A percentile compares a stretch with the other conserved stretches of the same genome.
These are phyloP conservation scores for Eupsilia transversa DNA, from an alignment of 2,888 invertebrate genomes.

Conservation along the genomic window DNA sequence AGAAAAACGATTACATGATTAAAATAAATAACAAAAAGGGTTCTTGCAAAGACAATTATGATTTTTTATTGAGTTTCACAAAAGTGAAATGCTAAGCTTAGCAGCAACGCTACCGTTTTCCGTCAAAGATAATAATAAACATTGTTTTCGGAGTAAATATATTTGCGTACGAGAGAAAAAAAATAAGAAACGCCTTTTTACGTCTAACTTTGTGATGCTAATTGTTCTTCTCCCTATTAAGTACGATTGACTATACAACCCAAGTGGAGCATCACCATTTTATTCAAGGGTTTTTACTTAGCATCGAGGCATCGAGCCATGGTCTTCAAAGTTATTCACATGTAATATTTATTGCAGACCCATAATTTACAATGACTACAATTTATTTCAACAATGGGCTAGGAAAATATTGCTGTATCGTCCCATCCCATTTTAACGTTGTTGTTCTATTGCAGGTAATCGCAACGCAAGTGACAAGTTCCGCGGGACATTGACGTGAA, in stretches of 20 bases:
- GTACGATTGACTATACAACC: neutral
- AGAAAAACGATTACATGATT: neutral
- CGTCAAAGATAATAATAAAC: neutral
- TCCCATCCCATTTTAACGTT: neutral
- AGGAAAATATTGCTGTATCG: neutral
- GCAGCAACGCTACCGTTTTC: neutral
- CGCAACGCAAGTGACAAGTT: constrained; percentile 35
- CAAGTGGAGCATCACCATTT: neutral
- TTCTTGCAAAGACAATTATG: constrained; percentile 1
- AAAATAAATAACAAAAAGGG: constrained; percentile 2
- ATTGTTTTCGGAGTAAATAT: neutral
- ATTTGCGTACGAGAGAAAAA: neutral
- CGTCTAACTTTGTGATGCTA: neutral
- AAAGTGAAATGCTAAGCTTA: constrained; percentile 13
- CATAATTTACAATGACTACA: neutral
- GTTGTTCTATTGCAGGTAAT: constrained; percentile 64
- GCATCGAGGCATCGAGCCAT: neutral
- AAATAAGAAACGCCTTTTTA: neutral
- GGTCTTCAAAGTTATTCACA: neutral
- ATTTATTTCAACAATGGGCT: neutral
- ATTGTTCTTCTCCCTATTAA: neutral
- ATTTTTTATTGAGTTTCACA: constrained; percentile 1
- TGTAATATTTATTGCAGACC: neutral
- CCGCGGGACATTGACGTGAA: constrained; percentile 48
- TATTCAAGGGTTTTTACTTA: neutral